Evolutionary conservation across 2,888 invertebrate genomes (phyloP).

Genomic region (Congeria kusceri): DNA sequence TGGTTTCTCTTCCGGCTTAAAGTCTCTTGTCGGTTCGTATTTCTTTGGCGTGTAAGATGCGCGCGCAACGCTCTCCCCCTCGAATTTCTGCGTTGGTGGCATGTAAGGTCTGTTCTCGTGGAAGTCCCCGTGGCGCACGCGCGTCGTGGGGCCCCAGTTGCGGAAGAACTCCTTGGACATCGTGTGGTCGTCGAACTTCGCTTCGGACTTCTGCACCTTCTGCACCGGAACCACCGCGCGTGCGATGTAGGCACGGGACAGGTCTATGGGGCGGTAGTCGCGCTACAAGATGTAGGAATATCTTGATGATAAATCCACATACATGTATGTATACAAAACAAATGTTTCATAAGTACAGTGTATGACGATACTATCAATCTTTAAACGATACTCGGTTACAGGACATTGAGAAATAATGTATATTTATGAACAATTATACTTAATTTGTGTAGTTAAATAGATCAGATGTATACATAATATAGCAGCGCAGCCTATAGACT

Average conservation of each 20-base stretch:
- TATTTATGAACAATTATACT: no score
- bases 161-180: slow-evolving; percentile 80
- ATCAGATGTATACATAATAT: no score
- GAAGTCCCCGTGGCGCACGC: slow-evolving; percentile 81
- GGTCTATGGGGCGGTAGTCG: slow-evolving; percentile 80
- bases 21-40: slow-evolving; percentile 67
- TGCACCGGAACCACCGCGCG: slow-evolving; percentile 61
- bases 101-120: slow-evolving; percentile 81
- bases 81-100: slow-evolving; percentile 76
- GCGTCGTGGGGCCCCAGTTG: slow-evolving; percentile 75
- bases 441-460: no score
- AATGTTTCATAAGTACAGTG: no score
- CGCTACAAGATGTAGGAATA: slow-evolving; percentile 67
- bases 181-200: slow-evolving; percentile 78
- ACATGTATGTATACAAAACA: no score
- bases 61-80: slow-evolving; percentile 67
- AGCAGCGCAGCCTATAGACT: no score
- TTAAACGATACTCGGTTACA: no score
- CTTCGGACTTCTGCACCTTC: slow-evolving; percentile 63
- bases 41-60: slow-evolving; percentile 75
- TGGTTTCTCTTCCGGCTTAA: slow-evolving; percentile 74
- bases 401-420: no score
- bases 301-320: no score
- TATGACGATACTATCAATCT: no score
- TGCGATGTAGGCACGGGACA: slow-evolving; percentile 63